Evolutionary conservation across 2,797 vertebrate species (phyloP), one percentile per base, ranked within the genome.

Genomic region (Chrysocyon brachyurus): DNA sequence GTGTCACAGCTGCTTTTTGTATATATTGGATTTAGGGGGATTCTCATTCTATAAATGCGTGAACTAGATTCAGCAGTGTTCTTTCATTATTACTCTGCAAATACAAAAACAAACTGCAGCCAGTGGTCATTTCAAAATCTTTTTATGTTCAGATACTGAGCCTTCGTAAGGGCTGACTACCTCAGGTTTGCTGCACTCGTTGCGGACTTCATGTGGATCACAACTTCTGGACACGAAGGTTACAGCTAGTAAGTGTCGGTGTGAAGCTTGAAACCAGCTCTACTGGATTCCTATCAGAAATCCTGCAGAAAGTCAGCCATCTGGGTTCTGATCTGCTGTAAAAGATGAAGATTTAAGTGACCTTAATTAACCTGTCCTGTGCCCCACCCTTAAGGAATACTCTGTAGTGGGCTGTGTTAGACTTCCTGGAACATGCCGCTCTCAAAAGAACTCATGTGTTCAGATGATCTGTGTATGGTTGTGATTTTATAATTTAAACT

Each of bases 341-440:
- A 98, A 98, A 98, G 98, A 99, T 98, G 99, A 99, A 99, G 99
- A 99, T 99, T 98, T 99, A 99, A 99, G 99, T 99, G 99, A 99
- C 99, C 99, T 99, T 99, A 99, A 99, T 99, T 98, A 98, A 98
- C 98, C 96, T 99, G 97, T 98, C 98, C 97, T 95, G 87, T 99
- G 98, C 98, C 98, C 98, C 98, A 98, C 99, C 98, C 98, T 98
- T 98, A 97, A 98, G 98, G 98, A 98, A 99, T 98, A 98, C 96
- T 98, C 83, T 97, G 61, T 96, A 98, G 98, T 99, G 98, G 98
- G 93, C 98, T 98, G 97, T 99, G 49, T 98, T 98, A 98, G 98
- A 99, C 98, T 98, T 98, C 98, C 84, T 98, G 98, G 98, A 99
- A 98, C 95, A 63, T 98, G 98, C 99, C 97, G 97, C 98, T 99